These are phyloP conservation scores for Batillaria attramentaria DNA, from an alignment of 1,140 invertebrate species.

Conservation along the genomic window DNA sequence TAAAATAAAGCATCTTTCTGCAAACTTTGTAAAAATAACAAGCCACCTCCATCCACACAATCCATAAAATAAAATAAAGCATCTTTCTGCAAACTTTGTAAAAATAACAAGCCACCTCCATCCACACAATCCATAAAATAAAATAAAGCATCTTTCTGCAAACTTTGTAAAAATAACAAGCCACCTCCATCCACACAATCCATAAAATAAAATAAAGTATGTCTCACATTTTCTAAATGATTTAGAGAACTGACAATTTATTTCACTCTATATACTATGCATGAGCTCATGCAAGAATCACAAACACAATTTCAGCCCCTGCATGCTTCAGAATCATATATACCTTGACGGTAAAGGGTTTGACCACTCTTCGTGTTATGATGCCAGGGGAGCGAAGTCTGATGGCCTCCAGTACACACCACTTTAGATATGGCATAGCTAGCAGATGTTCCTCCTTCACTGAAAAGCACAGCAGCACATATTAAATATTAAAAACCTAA, in stretches of 20 bases:
- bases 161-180: neutral
- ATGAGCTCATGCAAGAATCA: too few species aligned
- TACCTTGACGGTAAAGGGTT: constrained; percentile 55
- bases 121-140: neutral
- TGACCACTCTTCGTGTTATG: constrained; percentile 54
- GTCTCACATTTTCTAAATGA: too few species aligned
- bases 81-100: neutral
- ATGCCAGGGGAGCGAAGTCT: constrained; percentile 55
- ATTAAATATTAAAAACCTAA: too few species aligned
- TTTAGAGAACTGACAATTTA: too few species aligned
- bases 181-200: too few species aligned
- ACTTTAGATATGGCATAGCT: constrained; percentile 52
- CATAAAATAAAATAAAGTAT: too few species aligned
- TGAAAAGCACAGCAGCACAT: too few species aligned
- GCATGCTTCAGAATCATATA: neutral
- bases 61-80: neutral
- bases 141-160: neutral
- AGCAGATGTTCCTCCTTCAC: constrained; percentile 43
- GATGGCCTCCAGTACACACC: constrained; percentile 57
- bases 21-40: neutral
- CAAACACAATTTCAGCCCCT: too few species aligned
- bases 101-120: neutral
- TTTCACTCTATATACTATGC: too few species aligned
- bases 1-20: neutral
- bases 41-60: neutral